Evolutionary conservation across 2,888 invertebrate species (phyloP).

Genomic region (Crocallis elinguaria): DNA sequence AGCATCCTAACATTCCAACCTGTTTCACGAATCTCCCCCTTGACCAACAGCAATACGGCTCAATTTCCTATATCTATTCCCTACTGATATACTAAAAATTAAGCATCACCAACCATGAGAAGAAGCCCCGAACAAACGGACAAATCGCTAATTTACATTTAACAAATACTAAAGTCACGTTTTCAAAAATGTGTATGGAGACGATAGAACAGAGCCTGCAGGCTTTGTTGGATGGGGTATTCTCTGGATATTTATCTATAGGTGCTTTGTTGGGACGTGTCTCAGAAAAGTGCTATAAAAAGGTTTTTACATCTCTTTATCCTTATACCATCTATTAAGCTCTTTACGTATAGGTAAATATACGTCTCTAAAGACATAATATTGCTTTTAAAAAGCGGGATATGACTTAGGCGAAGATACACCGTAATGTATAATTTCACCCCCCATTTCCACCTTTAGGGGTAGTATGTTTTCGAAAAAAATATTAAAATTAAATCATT

Average conservation of each 20-base stretch:
- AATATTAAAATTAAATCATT: too few relatives aligned
- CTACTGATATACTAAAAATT: slow-evolving; percentile 54
- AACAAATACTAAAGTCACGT: slow-evolving; percentile 85
- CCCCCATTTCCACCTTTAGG: too few relatives aligned
- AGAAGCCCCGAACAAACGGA: slow-evolving; percentile 58
- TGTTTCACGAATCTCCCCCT: background rate
- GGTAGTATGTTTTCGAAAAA: too few relatives aligned
- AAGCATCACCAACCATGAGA: slow-evolving; percentile 60
- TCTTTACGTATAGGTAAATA: too few relatives aligned
- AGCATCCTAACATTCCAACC: background rate
- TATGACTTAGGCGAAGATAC: too few relatives aligned
- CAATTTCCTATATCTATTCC: slow-evolving; percentile 19
- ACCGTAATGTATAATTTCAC: too few relatives aligned
- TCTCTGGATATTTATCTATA: background rate
- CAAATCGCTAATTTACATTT: slow-evolving; percentile 85
- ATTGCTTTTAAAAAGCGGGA: too few relatives aligned
- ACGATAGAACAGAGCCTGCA: slow-evolving; percentile 38
- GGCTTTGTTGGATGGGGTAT: slow-evolving; percentile 1
- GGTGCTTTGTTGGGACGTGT: background rate
- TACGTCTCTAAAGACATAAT: too few relatives aligned
- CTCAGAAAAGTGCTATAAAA: too few relatives aligned
- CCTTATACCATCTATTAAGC: too few relatives aligned
- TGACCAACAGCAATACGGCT: slow-evolving; percentile 23
- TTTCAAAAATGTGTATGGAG: slow-evolving; percentile 73
- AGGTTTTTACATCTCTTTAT: too few relatives aligned